Evolutionary conservation across 2,113 vertebrate genomes (phyloP).

Genomic region (Phasianus colchicus): DNA sequence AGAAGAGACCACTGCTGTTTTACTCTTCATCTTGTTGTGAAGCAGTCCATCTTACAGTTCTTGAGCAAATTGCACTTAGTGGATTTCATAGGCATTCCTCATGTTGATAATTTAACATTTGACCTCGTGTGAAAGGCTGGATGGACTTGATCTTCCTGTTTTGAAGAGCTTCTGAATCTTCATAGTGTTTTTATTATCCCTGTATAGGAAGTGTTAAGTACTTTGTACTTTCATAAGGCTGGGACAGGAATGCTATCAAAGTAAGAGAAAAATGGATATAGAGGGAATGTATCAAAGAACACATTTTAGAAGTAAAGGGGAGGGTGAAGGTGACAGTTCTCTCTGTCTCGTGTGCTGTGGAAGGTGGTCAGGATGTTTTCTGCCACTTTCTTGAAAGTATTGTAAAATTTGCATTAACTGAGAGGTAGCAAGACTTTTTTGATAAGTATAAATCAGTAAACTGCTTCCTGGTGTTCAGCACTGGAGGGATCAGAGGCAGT

Average conservation of each 20-base stretch:
- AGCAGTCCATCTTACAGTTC: background rate
- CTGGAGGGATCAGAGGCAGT: background rate
- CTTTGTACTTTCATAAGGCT: background rate
- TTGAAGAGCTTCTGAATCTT: background rate
- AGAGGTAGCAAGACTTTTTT: background rate
- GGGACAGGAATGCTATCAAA: background rate
- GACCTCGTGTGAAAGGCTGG: background rate
- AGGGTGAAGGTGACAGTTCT: background rate
- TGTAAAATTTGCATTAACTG: background rate
- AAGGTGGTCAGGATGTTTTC: background rate
- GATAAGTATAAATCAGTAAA: background rate
- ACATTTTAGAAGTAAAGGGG: background rate
- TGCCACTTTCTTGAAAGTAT: background rate
- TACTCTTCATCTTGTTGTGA: background rate
- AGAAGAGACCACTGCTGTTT: background rate
- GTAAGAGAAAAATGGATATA: background rate
- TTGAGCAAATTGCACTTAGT: background rate
- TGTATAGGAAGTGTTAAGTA: conserved; percentile 4
- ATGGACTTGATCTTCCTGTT: background rate
- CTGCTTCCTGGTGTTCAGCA: background rate
- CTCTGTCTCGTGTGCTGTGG: background rate
- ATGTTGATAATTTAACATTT: background rate
- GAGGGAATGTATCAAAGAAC: background rate
- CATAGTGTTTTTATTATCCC: background rate
- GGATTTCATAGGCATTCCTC: background rate